These are phyloP conservation scores for Cheilosia grossa DNA, from an alignment of 2,888 invertebrate genomes.

Conservation along the genomic window DNA sequence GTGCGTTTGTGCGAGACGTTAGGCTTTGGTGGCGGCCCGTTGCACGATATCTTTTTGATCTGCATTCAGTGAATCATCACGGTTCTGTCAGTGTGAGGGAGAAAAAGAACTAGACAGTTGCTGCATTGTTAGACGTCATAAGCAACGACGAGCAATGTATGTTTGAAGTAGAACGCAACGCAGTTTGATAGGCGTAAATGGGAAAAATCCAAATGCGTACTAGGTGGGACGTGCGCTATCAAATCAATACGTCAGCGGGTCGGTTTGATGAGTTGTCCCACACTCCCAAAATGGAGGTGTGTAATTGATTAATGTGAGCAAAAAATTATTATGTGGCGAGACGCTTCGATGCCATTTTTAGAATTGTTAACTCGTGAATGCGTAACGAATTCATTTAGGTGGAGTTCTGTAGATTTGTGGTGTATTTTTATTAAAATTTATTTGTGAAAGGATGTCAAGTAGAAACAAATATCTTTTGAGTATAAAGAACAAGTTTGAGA, in stretches of 20 bases:
- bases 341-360: slow-evolving; percentile 40
- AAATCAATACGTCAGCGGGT: slow-evolving; percentile 53
- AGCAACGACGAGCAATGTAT: slow-evolving; percentile 10
- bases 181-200: slow-evolving; percentile 24
- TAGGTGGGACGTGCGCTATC: slow-evolving; percentile 35
- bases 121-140: slow-evolving; percentile 56
- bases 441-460: not conserved
- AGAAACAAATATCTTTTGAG: not conserved
- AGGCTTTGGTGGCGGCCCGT: slow-evolving; percentile 24
- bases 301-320: slow-evolving; percentile 39
- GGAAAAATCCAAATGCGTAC: slow-evolving; percentile 57
- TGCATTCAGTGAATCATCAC: slow-evolving; percentile 62
- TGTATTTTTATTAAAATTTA: not conserved
- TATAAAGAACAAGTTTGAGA: too few relatives aligned
- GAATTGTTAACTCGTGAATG: slow-evolving; percentile 42
- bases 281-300: slow-evolving; percentile 50
- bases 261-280: slow-evolving; percentile 35
- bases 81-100: slow-evolving; percentile 7
- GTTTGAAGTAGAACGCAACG: slow-evolving; percentile 1
- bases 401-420: too few relatives aligned
- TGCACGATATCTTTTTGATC: slow-evolving; percentile 56
- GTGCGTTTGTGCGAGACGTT: slow-evolving; percentile 62
- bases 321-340: slow-evolving; percentile 23
- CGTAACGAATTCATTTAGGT: slow-evolving; percentile 5
- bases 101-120: slow-evolving; percentile 30